Evolutionary conservation across 1,140 invertebrate genomes (phyloP).

Genomic region (Arion vulgaris): DNA sequence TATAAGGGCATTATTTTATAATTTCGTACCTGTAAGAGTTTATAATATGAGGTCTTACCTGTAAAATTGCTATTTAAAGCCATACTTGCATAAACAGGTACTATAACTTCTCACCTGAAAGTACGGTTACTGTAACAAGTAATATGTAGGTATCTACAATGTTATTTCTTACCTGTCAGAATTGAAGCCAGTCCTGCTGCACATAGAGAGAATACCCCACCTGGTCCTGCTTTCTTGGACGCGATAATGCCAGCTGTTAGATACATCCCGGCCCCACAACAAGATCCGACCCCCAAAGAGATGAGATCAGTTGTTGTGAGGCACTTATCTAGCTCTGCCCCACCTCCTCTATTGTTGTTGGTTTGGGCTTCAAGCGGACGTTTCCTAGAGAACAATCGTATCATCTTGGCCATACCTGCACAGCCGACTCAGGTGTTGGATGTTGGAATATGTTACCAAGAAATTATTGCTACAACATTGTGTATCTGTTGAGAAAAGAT

Average conservation of each 20-base stretch:
- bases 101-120: too few relatives aligned
- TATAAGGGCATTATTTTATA: too few relatives aligned
- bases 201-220: constrained; percentile 88
- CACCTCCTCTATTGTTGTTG: neutral
- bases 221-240: constrained; percentile 86
- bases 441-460: too few relatives aligned
- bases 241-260: constrained; percentile 88
- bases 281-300: constrained; percentile 48
- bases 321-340: constrained; percentile 36
- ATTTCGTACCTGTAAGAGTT: too few relatives aligned
- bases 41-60: too few relatives aligned
- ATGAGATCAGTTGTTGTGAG: constrained; percentile 45
- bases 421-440: too few relatives aligned
- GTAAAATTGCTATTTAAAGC: too few relatives aligned
- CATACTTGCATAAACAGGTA: too few relatives aligned
- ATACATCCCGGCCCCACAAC: constrained; percentile 47
- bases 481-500: too few relatives aligned
- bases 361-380: neutral
- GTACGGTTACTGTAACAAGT: too few relatives aligned
- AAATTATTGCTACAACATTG: too few relatives aligned
- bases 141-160: too few relatives aligned
- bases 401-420: neutral
- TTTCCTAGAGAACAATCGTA: neutral
- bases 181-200: constrained; percentile 90
- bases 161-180: constrained; percentile 81